Evolutionary conservation across 2,888 invertebrate genomes (phyloP), one percentile per base, ranked within the genome.

Genomic region (Gortyna flavago): DNA sequence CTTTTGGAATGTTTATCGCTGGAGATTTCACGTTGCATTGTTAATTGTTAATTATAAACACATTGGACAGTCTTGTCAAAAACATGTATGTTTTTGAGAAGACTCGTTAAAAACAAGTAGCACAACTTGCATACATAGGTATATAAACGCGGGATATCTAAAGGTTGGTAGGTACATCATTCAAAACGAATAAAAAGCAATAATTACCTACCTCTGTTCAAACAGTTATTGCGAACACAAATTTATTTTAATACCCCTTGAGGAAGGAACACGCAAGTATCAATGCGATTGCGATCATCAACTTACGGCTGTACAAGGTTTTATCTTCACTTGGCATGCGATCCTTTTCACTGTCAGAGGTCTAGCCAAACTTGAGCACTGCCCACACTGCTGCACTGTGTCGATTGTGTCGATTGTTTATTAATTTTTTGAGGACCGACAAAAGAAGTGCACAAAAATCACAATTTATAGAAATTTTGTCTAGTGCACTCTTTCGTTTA

Each of bases 291-390:
- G 73, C 57, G 29, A 79, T 79, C 79, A 74, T 79, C 65, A 62
- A 82, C 44, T 83, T 72, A n/a, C n/a, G n/a, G n/a, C 38, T 57
- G 70, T 75, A 77, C 68, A 74, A 62, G 32, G 64, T 41, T 87
- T 87, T 87, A 88, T 86, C 75, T 82, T 64, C 51, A 59, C 18
- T 74, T 38, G 77, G 64, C 88, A 88, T 87, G 88, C 87, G 68
- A 88, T 80, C 70, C 62, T 76, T 68, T 87, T 79, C 69, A 77
- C 75, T 85, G 84, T 67, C 59, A 69, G 7, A 38, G 13, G 21
- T 57, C 18, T 51, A 35, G 51, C 35, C 7, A n/a, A 21, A n/a
- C 4, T 38, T 38, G 11, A 54, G 35, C n/a, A n/a, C 11, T 21
- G 7, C 3, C 35, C n/a, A 18, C 54, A 69, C 6, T 32, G 5